phyloP scores from a whole-genome alignment of 2,113 vertebrate species.

The Ia io region DNA sequence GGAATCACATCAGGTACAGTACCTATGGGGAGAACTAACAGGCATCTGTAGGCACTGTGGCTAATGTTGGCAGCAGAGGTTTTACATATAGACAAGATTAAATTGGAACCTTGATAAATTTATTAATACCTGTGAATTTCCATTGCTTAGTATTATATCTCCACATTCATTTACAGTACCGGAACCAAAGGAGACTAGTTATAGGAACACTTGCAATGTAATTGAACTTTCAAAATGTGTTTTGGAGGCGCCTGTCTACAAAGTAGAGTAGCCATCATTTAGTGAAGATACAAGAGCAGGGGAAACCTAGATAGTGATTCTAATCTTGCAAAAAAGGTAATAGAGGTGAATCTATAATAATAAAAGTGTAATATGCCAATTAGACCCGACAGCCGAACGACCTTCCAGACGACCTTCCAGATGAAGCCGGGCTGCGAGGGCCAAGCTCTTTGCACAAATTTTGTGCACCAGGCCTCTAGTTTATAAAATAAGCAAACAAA shows the following conservation, averaged over 20 bases:
- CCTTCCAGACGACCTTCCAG: too few species aligned
- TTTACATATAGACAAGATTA: conserved; percentile 2
- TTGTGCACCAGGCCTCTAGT: too few species aligned
- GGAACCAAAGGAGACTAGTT: not conserved
- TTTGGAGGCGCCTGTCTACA: not conserved
- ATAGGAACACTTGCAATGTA: not conserved
- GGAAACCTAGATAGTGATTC: not conserved
- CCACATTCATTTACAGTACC: not conserved
- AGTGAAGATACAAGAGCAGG: not conserved
- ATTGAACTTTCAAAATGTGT: not conserved
- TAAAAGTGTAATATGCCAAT: too few species aligned
- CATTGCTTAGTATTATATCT: not conserved
- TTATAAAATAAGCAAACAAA: not conserved
- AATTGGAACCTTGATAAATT: not conserved
- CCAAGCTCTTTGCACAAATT: too few species aligned
- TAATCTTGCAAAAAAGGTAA: not conserved
- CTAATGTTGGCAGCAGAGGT: not conserved
- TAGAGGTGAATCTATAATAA: not conserved
- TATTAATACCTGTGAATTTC: not conserved
- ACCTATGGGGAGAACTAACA: not conserved
- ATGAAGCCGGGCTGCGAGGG: too few species aligned
- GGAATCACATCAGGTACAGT: not conserved
- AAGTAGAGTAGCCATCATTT: not conserved
- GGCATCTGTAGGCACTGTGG: not conserved
- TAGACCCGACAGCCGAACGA: too few species aligned